A percentile compares a stretch with the other conserved stretches of the same genome.
phyloP scores from a whole-genome alignment of 1,140 invertebrate species.

The Tetragonula clypearis region DNA sequence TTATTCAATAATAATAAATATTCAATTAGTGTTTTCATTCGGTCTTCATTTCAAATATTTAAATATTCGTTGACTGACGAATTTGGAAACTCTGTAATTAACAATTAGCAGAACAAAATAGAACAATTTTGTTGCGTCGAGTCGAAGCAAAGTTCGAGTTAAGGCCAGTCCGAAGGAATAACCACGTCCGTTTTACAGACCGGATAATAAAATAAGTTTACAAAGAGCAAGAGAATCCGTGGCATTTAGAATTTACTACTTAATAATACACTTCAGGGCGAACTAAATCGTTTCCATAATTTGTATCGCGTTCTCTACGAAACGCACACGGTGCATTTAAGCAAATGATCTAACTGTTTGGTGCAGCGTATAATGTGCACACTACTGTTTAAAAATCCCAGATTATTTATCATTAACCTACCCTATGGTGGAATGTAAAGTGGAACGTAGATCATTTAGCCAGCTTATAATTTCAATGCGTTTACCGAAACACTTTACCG shows the following conservation, averaged over 20 bases:
- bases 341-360: constrained; percentile 17
- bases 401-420: constrained; percentile 15
- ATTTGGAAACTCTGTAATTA: neutral
- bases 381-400: constrained; percentile 7
- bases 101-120: neutral
- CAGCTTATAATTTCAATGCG: constrained; percentile 22
- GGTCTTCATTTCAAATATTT: too few relatives aligned
- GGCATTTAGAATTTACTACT: constrained; percentile 11
- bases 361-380: neutral
- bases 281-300: constrained; percentile 21
- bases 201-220: neutral
- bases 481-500: constrained; percentile 19
- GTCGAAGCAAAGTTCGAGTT: neutral
- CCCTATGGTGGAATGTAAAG: neutral
- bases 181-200: neutral
- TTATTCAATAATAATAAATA: too few relatives aligned
- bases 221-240: constrained; percentile 1
- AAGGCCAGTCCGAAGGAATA: neutral
- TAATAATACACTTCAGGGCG: neutral
- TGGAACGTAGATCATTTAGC: constrained; percentile 16
- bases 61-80: too few relatives aligned
- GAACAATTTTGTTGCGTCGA: neutral
- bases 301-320: constrained; percentile 8
- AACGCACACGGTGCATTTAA: neutral
- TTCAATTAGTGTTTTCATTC: too few relatives aligned